Evolutionary conservation across 2,797 vertebrate species (phyloP).

Genomic region (Psittacula derbiana): DNA sequence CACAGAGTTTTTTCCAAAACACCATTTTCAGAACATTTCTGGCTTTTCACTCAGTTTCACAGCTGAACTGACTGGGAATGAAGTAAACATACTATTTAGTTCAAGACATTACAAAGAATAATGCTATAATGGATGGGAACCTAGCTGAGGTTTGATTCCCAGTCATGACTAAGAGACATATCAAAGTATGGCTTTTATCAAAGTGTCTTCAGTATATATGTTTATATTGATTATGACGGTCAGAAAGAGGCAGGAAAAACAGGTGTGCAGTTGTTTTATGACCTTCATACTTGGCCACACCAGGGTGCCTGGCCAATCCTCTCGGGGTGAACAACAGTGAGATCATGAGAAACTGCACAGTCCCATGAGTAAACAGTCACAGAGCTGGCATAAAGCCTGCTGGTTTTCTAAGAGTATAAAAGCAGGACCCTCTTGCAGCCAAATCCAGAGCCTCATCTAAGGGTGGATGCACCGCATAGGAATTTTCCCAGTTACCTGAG

Average conservation of each 20-base stretch:
- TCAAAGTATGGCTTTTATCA: background rate
- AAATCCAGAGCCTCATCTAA: background rate
- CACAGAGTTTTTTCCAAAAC: background rate
- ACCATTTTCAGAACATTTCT: background rate
- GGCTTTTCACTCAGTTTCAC: background rate
- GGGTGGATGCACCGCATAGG: background rate
- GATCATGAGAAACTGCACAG: background rate
- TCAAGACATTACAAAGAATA: background rate
- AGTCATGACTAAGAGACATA: background rate
- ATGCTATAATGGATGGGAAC: background rate
- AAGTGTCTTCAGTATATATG: background rate
- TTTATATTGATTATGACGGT: background rate
- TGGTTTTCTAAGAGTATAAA: background rate
- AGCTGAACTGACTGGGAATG: background rate
- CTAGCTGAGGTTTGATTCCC: background rate
- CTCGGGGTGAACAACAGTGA: background rate
- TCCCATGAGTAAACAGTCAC: background rate
- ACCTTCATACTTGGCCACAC: background rate
- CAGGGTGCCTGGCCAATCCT: background rate
- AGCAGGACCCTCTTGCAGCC: background rate
- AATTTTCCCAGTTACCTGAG: background rate
- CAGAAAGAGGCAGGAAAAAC: background rate
- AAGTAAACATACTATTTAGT: background rate
- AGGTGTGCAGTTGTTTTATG: background rate
- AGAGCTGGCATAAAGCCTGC: background rate